A percentile compares a stretch with the other conserved stretches of the same genome.
phyloP scores from a whole-genome alignment of 1,140 invertebrate species.

The Lysiphlebus fabarum region DNA sequence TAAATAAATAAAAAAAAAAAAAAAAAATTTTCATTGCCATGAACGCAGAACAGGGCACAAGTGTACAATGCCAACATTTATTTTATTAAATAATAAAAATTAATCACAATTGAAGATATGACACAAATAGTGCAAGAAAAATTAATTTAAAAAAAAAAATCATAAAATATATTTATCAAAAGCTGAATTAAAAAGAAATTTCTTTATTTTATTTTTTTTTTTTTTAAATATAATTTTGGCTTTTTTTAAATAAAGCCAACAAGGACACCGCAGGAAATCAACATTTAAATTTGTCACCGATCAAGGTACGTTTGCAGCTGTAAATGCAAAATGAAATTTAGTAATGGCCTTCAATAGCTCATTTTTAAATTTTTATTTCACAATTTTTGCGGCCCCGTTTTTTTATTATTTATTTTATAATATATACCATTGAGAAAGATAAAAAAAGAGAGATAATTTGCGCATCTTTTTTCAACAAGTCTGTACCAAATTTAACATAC shows the following conservation, averaged over 20 bases:
- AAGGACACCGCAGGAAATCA: slow-evolving; percentile 27
- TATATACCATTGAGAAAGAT: slow-evolving; percentile 3
- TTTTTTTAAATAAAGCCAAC: slow-evolving; percentile 20
- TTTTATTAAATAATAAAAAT: slow-evolving; percentile 11
- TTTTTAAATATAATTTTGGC: background rate
- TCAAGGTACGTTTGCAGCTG: slow-evolving; percentile 27
- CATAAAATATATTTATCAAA: background rate
- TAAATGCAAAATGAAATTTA: slow-evolving; percentile 2
- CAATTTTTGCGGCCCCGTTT: background rate
- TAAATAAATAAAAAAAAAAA: too few relatives aligned
- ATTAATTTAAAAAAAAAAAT: background rate
- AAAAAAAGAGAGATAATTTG: too few relatives aligned
- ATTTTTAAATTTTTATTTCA: background rate
- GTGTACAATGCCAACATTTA: slow-evolving; percentile 8
- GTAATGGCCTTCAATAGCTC: slow-evolving; percentile 6
- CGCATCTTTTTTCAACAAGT: background rate
- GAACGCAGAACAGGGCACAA: slow-evolving; percentile 37
- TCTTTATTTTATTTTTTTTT: too few relatives aligned
- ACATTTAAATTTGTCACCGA: slow-evolving; percentile 24
- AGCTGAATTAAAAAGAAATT: slow-evolving; percentile 9
- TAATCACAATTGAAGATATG: slow-evolving; percentile 1
- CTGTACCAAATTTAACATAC: background rate
- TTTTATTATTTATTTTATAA: background rate
- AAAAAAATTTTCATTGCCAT: slow-evolving; percentile 31
- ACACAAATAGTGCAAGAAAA: background rate